Evolutionary conservation across 2,888 invertebrate genomes (phyloP).

Genomic region (Steinernema carpocapsae): DNA sequence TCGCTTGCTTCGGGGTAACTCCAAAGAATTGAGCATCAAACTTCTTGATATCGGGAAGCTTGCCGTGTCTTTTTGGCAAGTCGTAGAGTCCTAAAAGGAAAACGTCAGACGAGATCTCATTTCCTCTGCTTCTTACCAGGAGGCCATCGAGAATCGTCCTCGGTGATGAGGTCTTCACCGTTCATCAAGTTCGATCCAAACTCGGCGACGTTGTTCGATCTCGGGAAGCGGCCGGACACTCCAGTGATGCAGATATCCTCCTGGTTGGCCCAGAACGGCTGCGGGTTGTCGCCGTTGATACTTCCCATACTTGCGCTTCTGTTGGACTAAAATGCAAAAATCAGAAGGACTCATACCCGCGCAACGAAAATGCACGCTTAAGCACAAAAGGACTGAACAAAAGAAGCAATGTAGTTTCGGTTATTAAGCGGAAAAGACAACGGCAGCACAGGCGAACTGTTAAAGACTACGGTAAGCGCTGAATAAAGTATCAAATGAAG

Average conservation of each 20-base stretch:
- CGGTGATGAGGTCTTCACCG: constrained; percentile 89
- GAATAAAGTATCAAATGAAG: neutral
- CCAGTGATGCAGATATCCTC: constrained; percentile 72
- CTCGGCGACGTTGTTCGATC: constrained; percentile 87
- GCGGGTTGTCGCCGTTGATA: constrained; percentile 43
- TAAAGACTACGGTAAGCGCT: neutral
- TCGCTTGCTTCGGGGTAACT: constrained; percentile 68
- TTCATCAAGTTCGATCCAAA: constrained; percentile 88
- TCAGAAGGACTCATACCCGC: neutral
- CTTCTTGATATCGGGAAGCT: constrained; percentile 71
- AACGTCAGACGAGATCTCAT: neutral
- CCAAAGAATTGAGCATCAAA: constrained; percentile 71
- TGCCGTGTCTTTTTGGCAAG: constrained; percentile 71
- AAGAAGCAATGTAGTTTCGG: neutral
- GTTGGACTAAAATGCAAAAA: constrained; percentile 16
- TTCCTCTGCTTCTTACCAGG: constrained; percentile 71
- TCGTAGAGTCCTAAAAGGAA: constrained; percentile 70
- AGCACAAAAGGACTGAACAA: too few relatives aligned
- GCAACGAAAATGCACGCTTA: too few relatives aligned
- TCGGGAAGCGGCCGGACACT: constrained; percentile 79
- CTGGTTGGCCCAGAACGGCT: constrained; percentile 66
- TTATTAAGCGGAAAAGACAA: neutral
- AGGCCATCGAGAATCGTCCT: constrained; percentile 87
- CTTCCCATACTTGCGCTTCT: constrained; percentile 17
- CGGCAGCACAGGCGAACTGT: neutral